Evolutionary conservation across 2,888 invertebrate genomes (phyloP).

Genomic region (Phania funesta): DNA sequence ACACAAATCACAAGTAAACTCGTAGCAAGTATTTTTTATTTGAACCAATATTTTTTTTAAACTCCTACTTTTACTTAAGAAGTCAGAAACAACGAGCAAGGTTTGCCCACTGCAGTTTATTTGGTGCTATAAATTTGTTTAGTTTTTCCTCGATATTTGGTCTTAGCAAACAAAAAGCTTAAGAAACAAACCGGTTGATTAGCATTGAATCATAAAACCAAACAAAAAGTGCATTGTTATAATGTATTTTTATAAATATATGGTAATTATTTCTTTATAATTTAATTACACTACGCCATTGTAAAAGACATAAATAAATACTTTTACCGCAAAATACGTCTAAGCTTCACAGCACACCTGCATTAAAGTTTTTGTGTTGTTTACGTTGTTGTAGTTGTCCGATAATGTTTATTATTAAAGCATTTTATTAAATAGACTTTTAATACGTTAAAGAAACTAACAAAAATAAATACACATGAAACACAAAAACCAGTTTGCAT

Average conservation of each 20-base stretch:
- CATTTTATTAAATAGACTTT: conserved; percentile 59
- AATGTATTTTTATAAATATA: no score
- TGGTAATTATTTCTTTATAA: no score
- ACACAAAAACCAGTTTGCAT: conserved; percentile 14
- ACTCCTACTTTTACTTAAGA: neutral
- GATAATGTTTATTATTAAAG: conserved; percentile 48
- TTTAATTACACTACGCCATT: conserved; percentile 10
- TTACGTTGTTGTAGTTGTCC: conserved; percentile 35
- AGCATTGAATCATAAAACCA: conserved; percentile 42
- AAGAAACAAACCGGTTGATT: conserved; percentile 45
- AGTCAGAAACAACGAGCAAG: neutral
- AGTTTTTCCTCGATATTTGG: neutral
- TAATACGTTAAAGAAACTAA: conserved; percentile 32
- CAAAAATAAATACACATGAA: neutral
- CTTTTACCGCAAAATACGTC: conserved; percentile 29
- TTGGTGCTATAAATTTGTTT: neutral
- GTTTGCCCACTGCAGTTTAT: neutral
- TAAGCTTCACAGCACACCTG: conserved; percentile 54
- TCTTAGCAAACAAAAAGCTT: conserved; percentile 47
- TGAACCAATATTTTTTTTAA: neutral
- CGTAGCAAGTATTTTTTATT: neutral
- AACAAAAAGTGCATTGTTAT: neutral
- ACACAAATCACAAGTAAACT: neutral
- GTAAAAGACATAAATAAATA: conserved; percentile 40
- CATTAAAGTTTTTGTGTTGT: conserved; percentile 35